Evolutionary conservation across 1,140 invertebrate species (phyloP).

Genomic region (Dufourea novaeangliae): DNA sequence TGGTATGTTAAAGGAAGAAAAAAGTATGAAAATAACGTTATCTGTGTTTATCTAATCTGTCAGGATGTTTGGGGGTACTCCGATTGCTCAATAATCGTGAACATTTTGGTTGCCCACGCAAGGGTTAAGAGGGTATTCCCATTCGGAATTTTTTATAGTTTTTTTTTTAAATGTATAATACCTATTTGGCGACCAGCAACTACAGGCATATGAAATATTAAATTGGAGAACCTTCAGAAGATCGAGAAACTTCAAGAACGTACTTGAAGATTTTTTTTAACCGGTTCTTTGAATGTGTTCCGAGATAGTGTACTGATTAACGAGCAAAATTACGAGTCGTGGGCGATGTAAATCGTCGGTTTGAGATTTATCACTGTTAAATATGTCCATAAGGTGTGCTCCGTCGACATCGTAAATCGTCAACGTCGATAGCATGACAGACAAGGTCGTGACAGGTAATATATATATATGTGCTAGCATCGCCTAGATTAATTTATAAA

Average conservation of each 20-base stretch:
- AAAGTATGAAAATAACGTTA: too few relatives aligned
- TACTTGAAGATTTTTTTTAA: neutral
- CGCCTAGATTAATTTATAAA: constrained; percentile 3
- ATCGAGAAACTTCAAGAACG: neutral
- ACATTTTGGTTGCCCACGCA: too few relatives aligned
- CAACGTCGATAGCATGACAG: neutral
- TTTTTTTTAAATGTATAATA: too few relatives aligned
- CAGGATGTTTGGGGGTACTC: too few relatives aligned
- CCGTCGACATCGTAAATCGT: neutral
- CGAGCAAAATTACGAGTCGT: neutral
- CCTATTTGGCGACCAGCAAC: too few relatives aligned
- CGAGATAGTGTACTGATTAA: neutral
- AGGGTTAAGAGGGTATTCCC: too few relatives aligned
- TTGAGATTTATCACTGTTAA: neutral
- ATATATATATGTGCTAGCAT: neutral
- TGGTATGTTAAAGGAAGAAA: too few relatives aligned
- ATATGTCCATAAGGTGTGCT: neutral
- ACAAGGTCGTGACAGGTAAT: constrained; percentile 3
- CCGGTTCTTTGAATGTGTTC: neutral
- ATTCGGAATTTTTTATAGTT: too few relatives aligned
- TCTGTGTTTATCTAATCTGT: too few relatives aligned
- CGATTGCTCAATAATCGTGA: too few relatives aligned
- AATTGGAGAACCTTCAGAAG: too few relatives aligned
- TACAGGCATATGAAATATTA: too few relatives aligned
- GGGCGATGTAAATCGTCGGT: constrained; percentile 3